Base-by-base conservation (phyloP, 2,113 vertebrate genomes). In the Leucosticte australis region DNA sequence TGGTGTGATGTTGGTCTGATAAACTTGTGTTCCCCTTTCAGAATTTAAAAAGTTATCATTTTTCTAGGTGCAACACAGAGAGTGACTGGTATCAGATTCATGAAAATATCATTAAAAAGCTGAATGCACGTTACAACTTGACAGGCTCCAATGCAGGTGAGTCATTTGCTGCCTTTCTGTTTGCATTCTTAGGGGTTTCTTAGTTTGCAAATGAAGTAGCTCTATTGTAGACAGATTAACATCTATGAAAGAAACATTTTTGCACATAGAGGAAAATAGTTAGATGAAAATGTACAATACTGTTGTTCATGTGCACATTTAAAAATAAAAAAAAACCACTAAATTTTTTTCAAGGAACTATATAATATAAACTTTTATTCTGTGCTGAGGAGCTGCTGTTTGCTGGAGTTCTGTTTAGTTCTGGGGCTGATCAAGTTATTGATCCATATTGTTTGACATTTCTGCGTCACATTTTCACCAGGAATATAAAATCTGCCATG, bases 71-170 rank as follows among this genome's bases (percentile, higher is more conserved):
- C 94, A 99, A 99, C 97, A 99, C 99, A 17, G 99, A 99, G 96
- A 99, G 98, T 23, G 99, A 99, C 71, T 99, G 99, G 99, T 98
- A 98, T 97, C 99, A 99, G 96, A 99, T 99, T 91, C 99, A 99
- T 5, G 99, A 99, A 95, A 99, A 99, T 97, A 99, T 99, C 93
- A 99, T 99, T 95, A 99, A 98, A 95, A 99, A 99, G 94, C 98
- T 99, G 56, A 99, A 99, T 65, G 99, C 99, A 18, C 98, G 99
- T 85, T 99, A 99, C 84, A 99, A 99, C 96, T 95, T 99, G 89
- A 99, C 99, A 10, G 98, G 99, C 77, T 99, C 99, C 81, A 99
- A 99, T 96, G 99, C 99, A 33, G 99, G 99, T 99, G 95, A 98
- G 98, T 94, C 33, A 27, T 42, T 67, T 59, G n/a, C 28, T 39